A percentile compares a stretch with the other conserved stretches of the same genome.
phyloP scores from a whole-genome alignment of 2,888 invertebrate genomes.

The Pyrrhia umbra region DNA sequence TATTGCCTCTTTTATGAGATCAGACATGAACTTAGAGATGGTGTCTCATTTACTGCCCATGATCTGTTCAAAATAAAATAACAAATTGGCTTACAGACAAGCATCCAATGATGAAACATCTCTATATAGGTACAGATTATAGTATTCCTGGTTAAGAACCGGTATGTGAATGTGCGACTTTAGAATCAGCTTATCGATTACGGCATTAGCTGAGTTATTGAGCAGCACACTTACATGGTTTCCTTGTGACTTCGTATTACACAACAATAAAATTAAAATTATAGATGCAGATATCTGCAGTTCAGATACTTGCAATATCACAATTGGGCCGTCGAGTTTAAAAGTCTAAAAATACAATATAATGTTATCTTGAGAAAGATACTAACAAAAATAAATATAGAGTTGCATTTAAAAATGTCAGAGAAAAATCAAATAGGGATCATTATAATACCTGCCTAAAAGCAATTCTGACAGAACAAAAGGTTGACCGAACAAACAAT shows the following conservation, averaged over 20 bases:
- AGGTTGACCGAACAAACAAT: neutral
- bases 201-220: conserved; percentile 51
- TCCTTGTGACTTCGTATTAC: conserved; percentile 53
- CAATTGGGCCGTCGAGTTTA: conserved; percentile 1
- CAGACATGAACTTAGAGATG: neutral
- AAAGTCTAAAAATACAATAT: no score
- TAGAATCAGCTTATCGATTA: conserved; percentile 60
- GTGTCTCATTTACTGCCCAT: neutral
- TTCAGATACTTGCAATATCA: neutral
- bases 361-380: no score
- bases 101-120: neutral
- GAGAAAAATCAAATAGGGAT: no score
- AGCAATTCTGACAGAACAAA: neutral
- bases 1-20: conserved; percentile 13
- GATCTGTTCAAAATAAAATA: conserved; percentile 8
- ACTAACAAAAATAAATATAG: no score
- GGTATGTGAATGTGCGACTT: conserved; percentile 25
- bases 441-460: neutral
- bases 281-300: neutral
- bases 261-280: conserved; percentile 40
- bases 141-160: conserved; percentile 2
- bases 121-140: neutral
- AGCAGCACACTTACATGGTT: conserved; percentile 57
- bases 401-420: no score
- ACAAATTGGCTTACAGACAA: neutral